phyloP scores from a whole-genome alignment of 2,888 invertebrate genomes.

The Parascotia fuliginaria region DNA sequence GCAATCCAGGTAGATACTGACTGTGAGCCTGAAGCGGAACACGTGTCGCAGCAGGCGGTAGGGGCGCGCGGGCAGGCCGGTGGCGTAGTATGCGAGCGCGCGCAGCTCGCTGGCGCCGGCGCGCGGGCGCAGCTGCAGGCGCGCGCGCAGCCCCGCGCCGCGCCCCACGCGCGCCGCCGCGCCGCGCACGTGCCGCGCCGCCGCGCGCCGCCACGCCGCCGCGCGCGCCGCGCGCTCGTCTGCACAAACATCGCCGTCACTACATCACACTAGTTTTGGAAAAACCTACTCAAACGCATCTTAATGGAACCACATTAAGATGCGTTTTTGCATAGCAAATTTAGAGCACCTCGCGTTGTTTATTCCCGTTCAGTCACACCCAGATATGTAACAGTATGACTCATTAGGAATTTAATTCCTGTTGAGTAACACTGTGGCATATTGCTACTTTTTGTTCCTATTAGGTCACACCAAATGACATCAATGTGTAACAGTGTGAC shows the following conservation, averaged over 20 bases:
- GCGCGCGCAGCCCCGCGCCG: conserved; percentile 39
- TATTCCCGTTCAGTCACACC: too few species aligned
- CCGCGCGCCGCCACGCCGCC: conserved; percentile 51
- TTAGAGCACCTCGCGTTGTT: too few species aligned
- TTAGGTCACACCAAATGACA: too few species aligned
- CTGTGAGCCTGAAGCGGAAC: conserved; percentile 62
- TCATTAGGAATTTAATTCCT: too few species aligned
- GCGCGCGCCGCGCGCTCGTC: conserved; percentile 73
- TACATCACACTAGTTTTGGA: not conserved
- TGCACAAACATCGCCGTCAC: conserved; percentile 24
- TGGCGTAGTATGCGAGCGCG: conserved; percentile 70
- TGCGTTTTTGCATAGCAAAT: too few species aligned
- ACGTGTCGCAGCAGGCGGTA: conserved; percentile 72
- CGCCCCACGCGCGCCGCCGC: conserved; percentile 29
- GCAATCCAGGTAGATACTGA: too few species aligned
- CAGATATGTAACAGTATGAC: too few species aligned
- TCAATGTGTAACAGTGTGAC: too few species aligned
- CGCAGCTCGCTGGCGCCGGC: conserved; percentile 51
- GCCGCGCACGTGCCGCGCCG: conserved; percentile 54
- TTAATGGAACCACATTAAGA: too few species aligned
- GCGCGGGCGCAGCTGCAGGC: conserved; percentile 64
- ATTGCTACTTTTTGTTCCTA: too few species aligned
- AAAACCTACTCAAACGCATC: too few species aligned
- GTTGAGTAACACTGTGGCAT: too few species aligned
- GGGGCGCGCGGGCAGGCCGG: conserved; percentile 53